A percentile compares a stretch with the other conserved stretches of the same genome.
phyloP scores from a whole-genome alignment of 2,797 vertebrate species.

The Sternarchorhynchus goeldii region DNA sequence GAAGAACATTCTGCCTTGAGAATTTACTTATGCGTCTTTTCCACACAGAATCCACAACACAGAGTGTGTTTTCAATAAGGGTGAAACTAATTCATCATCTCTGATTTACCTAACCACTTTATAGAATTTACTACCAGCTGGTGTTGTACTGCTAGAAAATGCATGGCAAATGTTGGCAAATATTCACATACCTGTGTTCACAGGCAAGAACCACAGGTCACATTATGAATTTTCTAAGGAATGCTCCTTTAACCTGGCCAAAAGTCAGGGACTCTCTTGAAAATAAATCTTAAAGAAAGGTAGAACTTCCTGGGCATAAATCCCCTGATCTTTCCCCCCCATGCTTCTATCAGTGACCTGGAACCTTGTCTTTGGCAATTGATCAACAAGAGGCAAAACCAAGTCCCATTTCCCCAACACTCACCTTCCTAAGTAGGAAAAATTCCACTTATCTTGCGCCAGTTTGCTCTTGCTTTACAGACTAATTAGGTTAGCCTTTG shows the following conservation, averaged over 20 bases:
- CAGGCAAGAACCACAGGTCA: constrained; percentile 6
- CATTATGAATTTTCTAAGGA: constrained; percentile 36
- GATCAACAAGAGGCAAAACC: constrained; percentile 51
- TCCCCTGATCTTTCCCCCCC: constrained; percentile 41
- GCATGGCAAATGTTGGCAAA: neutral
- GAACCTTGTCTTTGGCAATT: constrained; percentile 55
- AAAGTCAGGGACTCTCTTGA: constrained; percentile 7
- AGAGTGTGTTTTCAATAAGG: no score
- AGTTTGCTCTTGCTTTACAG: constrained; percentile 55
- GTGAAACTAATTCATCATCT: neutral
- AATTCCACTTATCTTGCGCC: constrained; percentile 54
- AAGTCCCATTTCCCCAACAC: constrained; percentile 56
- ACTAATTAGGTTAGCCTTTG: constrained; percentile 55
- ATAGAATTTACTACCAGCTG: neutral
- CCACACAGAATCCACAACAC: no score
- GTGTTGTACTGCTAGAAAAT: neutral
- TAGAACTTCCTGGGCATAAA: constrained; percentile 51
- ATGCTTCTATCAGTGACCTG: constrained; percentile 39
- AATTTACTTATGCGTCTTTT: no score
- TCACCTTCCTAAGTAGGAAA: constrained; percentile 54
- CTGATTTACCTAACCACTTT: neutral
- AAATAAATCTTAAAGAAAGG: constrained; percentile 49
- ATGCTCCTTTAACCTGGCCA: constrained; percentile 35
- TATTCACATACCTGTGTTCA: neutral
- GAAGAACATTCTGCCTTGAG: no score